Conservation (phyloP, 2,797 vertebrate species). For the Sphenopsis melanotis region DNA sequence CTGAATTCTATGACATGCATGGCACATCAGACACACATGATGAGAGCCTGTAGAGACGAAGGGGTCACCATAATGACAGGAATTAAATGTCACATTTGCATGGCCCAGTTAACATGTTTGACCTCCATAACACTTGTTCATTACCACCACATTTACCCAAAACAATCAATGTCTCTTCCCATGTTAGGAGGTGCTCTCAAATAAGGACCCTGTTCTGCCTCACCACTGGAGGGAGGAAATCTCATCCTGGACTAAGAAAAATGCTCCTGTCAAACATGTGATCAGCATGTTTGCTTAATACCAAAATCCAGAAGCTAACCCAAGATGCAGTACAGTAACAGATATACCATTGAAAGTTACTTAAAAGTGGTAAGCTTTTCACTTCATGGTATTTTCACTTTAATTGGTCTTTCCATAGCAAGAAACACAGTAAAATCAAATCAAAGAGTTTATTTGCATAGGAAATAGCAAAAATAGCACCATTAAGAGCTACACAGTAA, state of each 20-base stretch:
- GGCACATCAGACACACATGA: neutral
- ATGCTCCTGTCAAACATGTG: neutral
- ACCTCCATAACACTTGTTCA: neutral
- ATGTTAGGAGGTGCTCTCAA: neutral
- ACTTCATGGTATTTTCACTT: neutral
- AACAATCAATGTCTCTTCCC: accelerated
- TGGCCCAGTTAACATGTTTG: neutral
- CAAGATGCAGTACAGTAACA: neutral
- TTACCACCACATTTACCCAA: neutral
- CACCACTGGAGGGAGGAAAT: neutral
- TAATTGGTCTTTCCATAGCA: neutral
- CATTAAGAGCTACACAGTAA: neutral
- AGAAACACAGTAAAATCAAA: conserved; percentile 35
- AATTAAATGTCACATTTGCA: neutral
- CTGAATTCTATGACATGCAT: neutral
- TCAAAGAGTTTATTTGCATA: conserved; percentile 49
- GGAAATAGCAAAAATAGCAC: conserved; percentile 42
- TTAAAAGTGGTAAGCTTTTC: neutral
- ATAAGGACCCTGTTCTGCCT: neutral
- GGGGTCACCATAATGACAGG: neutral
- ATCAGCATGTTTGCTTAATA: neutral
- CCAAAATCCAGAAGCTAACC: neutral
- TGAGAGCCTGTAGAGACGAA: neutral
- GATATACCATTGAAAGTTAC: neutral
- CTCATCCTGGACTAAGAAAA: neutral